These are phyloP conservation scores for Phasianus colchicus DNA, from an alignment of 2,113 vertebrate genomes.

Conservation along the genomic window DNA sequence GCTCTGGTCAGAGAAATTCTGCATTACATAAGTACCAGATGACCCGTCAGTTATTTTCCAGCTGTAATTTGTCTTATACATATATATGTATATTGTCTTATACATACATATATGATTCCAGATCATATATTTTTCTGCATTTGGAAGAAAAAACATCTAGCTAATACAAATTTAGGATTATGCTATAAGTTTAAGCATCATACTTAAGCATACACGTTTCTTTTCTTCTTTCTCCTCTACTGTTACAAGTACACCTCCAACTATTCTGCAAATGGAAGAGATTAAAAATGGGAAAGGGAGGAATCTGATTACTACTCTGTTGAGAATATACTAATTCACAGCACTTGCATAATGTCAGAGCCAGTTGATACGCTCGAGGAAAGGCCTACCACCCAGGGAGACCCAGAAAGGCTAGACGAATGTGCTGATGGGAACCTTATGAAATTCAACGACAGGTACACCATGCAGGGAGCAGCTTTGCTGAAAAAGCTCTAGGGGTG, in stretches of 20 bases:
- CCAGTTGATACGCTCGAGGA: neutral
- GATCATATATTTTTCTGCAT: neutral
- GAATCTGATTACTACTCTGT: neutral
- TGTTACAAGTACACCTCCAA: neutral
- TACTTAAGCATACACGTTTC: neutral
- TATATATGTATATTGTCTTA: no score
- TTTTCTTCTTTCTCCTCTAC: neutral
- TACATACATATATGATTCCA: neutral
- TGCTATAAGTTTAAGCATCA: neutral
- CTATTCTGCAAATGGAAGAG: neutral
- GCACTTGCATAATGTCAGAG: neutral
- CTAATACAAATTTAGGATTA: neutral
- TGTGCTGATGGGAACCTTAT: neutral
- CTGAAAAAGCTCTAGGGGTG: neutral
- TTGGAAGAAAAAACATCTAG: neutral
- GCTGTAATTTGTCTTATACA: neutral
- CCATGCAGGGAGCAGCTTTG: neutral
- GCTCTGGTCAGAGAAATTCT: neutral
- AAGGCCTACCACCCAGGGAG: neutral
- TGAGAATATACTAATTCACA: neutral
- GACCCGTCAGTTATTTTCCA: neutral
- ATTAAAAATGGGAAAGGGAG: neutral
- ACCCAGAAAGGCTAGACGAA: neutral
- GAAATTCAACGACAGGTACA: neutral
- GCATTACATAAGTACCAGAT: neutral